Evolutionary conservation across 2,888 invertebrate genomes (phyloP).

Genomic region (Drosophila prolongata): DNA sequence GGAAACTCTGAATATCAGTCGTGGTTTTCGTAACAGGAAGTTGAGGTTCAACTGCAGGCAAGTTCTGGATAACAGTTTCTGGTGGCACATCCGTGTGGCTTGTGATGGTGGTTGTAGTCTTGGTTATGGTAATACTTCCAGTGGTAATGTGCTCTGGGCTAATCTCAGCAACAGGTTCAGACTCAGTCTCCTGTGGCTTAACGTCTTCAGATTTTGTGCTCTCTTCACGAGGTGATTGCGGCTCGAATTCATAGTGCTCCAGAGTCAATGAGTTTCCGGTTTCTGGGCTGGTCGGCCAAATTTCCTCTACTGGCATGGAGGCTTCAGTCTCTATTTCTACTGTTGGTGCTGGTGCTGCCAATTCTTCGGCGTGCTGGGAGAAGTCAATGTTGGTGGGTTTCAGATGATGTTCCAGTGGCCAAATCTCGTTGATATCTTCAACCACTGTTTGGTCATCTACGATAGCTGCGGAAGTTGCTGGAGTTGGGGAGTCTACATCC

Average conservation of each 20-base stretch:
- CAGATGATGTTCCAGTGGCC: constrained; percentile 83
- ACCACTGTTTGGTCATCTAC: constrained; percentile 50
- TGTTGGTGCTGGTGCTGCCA: constrained; percentile 43
- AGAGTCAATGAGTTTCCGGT: constrained; percentile 81
- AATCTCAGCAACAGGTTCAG: constrained; percentile 10
- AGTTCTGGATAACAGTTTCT: constrained; percentile 2
- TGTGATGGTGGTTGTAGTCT: constrained; percentile 38
- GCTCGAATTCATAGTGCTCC: constrained; percentile 80
- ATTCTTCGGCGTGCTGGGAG: constrained; percentile 73
- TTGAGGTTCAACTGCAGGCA: background rate
- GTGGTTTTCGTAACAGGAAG: constrained; percentile 15
- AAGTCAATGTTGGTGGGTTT: constrained; percentile 79
- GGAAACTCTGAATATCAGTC: constrained; percentile 36
- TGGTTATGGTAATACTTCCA: constrained; percentile 47
- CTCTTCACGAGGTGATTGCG: constrained; percentile 31
- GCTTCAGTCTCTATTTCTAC: constrained; percentile 20
- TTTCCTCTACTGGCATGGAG: constrained; percentile 61
- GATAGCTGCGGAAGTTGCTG: too few relatives aligned
- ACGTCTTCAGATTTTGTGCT: constrained; percentile 15
- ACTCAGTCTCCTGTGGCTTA: constrained; percentile 27
- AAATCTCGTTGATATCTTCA: constrained; percentile 82
- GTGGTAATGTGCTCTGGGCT: constrained; percentile 16
- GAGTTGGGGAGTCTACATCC: too few relatives aligned
- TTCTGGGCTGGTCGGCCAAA: constrained; percentile 82
- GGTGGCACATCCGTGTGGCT: constrained; percentile 1